Evolutionary conservation across 2,888 invertebrate genomes (phyloP).

Genomic region (Lycia hirtaria): DNA sequence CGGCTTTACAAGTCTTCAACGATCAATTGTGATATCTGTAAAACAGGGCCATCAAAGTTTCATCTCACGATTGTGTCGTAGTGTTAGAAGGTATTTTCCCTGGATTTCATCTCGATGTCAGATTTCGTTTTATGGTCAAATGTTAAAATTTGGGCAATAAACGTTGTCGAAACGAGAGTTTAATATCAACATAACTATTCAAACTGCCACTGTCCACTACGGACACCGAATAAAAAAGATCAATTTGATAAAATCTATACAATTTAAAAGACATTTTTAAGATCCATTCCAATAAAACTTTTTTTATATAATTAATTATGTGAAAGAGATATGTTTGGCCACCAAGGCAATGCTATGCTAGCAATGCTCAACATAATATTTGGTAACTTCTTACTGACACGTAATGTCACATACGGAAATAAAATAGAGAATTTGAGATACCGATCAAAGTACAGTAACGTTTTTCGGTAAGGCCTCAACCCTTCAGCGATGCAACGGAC

Average conservation of each 20-base stretch:
- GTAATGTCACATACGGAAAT: too few relatives aligned
- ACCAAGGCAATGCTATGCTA: too few relatives aligned
- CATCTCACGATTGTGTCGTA: background rate
- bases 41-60: background rate
- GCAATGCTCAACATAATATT: too few relatives aligned
- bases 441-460: too few relatives aligned
- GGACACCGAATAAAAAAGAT: background rate
- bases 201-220: background rate
- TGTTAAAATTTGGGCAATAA: conserved; percentile 1
- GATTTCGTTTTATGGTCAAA: conserved; percentile 29
- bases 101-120: conserved; percentile 25
- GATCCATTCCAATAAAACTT: background rate
- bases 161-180: conserved; percentile 17
- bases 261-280: background rate
- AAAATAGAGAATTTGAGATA: too few relatives aligned
- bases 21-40: background rate
- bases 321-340: too few relatives aligned
- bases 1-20: background rate
- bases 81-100: conserved; percentile 10
- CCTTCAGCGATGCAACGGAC: too few relatives aligned
- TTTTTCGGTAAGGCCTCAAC: too few relatives aligned
- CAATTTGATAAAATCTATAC: conserved; percentile 8
- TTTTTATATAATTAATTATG: too few relatives aligned
- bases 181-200: background rate
- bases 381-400: too few relatives aligned